Evolutionary conservation across 37 sponge, comb jelly and placozoan genomes (phyloP).

Genomic region (Halichondria panicea): DNA sequence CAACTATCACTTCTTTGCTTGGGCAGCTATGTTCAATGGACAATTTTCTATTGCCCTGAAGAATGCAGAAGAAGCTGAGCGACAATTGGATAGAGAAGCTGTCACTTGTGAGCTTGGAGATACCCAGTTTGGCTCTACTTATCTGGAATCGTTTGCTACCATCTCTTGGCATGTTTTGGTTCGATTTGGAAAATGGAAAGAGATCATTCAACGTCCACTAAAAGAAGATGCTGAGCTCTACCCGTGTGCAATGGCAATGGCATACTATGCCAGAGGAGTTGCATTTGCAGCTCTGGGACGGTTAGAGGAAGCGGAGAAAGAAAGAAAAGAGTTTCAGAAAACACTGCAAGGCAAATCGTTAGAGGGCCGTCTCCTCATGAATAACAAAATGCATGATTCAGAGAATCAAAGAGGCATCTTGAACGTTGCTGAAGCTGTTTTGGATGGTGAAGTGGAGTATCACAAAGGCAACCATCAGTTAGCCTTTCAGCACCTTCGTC

Average conservation of each 20-base stretch:
- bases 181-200: conserved; percentile 74
- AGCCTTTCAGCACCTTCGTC: conserved; percentile 53
- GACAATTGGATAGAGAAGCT: conserved; percentile 42
- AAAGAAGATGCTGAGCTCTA: conserved; percentile 56
- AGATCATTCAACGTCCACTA: conserved; percentile 56
- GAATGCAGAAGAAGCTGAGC: conserved; percentile 50
- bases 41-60: conserved; percentile 51
- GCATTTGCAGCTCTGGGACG: conserved; percentile 64
- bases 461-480: conserved; percentile 47
- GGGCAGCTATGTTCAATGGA: conserved; percentile 78
- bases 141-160: conserved; percentile 38
- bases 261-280: conserved; percentile 69
- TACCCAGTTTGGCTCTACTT: conserved; percentile 46
- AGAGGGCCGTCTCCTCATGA: conserved; percentile 31
- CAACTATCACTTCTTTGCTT: conserved; percentile 68
- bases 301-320: conserved; percentile 50
- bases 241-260: conserved; percentile 27
- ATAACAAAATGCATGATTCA: conserved; percentile 52
- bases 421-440: conserved; percentile 58
- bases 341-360: conserved; percentile 54
- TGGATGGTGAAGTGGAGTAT: conserved; percentile 72
- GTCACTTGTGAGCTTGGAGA: conserved; percentile 45
- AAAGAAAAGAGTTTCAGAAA: conserved; percentile 34
- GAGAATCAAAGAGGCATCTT: conserved; percentile 44
- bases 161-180: conserved; percentile 66